These are phyloP conservation scores for Setophaga petechia DNA, from an alignment of 2,113 vertebrate genomes.

Conservation along the genomic window DNA sequence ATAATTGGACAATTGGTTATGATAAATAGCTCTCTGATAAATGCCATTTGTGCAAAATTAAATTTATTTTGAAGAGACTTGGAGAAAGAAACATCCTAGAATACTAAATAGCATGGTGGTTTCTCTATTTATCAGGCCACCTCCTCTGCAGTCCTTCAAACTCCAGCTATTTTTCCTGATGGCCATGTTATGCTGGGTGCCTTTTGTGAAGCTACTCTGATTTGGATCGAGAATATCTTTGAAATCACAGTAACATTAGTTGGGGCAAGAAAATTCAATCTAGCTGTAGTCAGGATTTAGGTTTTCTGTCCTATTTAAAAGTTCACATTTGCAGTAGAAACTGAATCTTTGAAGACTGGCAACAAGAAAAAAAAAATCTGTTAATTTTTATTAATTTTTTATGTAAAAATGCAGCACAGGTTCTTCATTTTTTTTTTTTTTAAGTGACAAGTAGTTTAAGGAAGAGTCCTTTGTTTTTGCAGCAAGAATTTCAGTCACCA, in stretches of 20 bases:
- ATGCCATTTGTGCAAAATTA: background rate
- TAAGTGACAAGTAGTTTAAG: background rate
- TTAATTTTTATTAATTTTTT: background rate
- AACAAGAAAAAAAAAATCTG: background rate
- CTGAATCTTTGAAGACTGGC: background rate
- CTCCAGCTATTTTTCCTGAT: background rate
- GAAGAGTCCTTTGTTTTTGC: background rate
- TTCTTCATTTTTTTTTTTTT: background rate
- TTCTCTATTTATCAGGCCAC: background rate
- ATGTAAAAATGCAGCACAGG: background rate
- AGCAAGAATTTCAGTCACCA: background rate
- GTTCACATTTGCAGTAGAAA: background rate
- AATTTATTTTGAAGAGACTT: background rate
- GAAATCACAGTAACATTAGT: background rate
- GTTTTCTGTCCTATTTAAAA: background rate
- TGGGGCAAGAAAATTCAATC: background rate
- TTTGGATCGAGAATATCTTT: background rate
- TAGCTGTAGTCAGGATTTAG: background rate
- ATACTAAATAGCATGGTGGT: background rate
- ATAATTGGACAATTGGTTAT: background rate
- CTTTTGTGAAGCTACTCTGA: background rate
- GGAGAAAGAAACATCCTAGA: background rate
- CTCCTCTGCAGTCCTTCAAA: background rate
- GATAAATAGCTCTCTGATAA: background rate
- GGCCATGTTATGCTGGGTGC: background rate